These are phyloP conservation scores for Nymphalis io DNA, from an alignment of 1,140 invertebrate genomes.

Conservation along the genomic window DNA sequence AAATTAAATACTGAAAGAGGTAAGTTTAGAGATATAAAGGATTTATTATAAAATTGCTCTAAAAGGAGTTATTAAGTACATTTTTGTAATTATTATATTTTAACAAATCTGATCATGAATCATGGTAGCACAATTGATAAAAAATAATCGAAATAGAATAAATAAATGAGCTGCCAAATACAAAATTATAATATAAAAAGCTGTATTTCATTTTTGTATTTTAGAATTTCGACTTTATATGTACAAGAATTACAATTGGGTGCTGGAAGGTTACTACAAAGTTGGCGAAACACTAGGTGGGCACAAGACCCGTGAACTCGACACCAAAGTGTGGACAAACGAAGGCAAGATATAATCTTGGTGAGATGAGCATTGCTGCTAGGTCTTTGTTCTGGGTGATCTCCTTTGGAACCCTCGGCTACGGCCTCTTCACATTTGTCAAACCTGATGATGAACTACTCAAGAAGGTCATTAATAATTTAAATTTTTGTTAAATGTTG, in stretches of 20 bases:
- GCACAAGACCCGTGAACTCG: conserved; percentile 78
- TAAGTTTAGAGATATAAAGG: conserved; percentile 47
- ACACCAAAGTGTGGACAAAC: conserved; percentile 78
- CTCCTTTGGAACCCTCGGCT: conserved; percentile 80
- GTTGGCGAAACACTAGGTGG: conserved; percentile 81
- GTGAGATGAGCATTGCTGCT: conserved; percentile 76
- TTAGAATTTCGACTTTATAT: conserved; percentile 83
- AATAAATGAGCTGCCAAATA: no score
- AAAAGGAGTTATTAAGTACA: conserved; percentile 5
- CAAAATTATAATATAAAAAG: not conserved
- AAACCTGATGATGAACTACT: conserved; percentile 81
- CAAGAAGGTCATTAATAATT: conserved; percentile 72
- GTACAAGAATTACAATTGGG: conserved; percentile 82
- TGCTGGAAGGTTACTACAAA: conserved; percentile 83
- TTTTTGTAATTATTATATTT: not conserved
- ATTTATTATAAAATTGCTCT: conserved; percentile 23
- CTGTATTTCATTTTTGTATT: conserved; percentile 30
- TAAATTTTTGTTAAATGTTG: conserved; percentile 47
- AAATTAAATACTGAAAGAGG: conserved; percentile 84
- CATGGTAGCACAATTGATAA: no score
- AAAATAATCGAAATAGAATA: no score
- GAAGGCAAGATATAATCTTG: conserved; percentile 71
- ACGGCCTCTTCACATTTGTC: conserved; percentile 78
- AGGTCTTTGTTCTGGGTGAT: conserved; percentile 82
- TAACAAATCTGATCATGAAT: not conserved